A percentile compares a stretch with the other conserved stretches of the same genome.
Evolutionary conservation across 2,113 vertebrate species (phyloP).

Genomic region (Nothobranchius furzeri): DNA sequence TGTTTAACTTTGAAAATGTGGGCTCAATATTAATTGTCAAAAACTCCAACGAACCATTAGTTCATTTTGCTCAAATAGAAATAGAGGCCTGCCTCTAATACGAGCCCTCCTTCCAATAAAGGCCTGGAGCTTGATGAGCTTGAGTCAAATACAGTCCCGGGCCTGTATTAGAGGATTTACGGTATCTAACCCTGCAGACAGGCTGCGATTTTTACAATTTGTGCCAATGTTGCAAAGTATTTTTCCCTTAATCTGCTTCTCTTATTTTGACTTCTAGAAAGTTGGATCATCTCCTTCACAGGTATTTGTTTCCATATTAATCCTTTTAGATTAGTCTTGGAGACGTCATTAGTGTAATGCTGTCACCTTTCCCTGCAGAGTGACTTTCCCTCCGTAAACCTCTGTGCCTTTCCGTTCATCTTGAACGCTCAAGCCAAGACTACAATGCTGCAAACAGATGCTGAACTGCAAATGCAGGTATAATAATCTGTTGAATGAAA

Average conservation of each 20-base stretch:
- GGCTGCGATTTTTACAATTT: too few species aligned
- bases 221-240: not conserved
- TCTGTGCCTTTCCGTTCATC: slow-evolving; percentile 97
- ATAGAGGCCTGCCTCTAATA: too few species aligned
- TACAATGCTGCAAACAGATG: slow-evolving; percentile 97
- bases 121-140: too few species aligned
- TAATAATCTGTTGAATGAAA: too few species aligned
- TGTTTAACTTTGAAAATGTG: too few species aligned
- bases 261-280: slow-evolving; percentile 83
- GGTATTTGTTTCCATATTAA: slow-evolving; percentile 70
- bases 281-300: slow-evolving; percentile 87
- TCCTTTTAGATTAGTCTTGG: not conserved
- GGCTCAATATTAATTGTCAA: too few species aligned
- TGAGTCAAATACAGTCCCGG: too few species aligned
- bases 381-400: slow-evolving; percentile 82
- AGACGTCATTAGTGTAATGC: not conserved
- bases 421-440: slow-evolving; percentile 97
- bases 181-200: too few species aligned
- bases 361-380: slow-evolving; percentile 73
- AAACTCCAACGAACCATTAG: too few species aligned
- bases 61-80: too few species aligned
- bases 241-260: not conserved
- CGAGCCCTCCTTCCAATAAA: too few species aligned
- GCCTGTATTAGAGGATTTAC: too few species aligned
- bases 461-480: slow-evolving; percentile 98